Evolutionary conservation across 2,797 vertebrate genomes (phyloP), one percentile per base, ranked within the genome.

Genomic region (Mus caroli): DNA sequence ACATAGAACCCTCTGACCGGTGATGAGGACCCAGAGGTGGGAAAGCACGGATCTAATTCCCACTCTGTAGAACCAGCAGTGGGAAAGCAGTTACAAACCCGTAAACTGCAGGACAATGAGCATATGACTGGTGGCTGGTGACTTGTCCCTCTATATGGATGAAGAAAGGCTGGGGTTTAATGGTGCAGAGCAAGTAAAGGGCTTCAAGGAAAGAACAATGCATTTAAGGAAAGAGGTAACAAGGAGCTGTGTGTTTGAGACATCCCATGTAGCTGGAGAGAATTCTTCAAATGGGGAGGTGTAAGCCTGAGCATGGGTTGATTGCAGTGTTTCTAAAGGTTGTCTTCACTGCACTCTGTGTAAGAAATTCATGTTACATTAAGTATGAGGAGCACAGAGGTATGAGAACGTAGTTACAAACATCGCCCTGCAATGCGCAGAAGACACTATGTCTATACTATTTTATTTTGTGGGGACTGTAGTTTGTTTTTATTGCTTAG

Each of bases 141-240:
- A 28, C n/a, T 31, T 40, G 3, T 1, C 4, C 19, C 14, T 73
- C 7, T 58, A 13, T 19, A 20, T 50, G n/a, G 1, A 4, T 24
- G n/a, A 31, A 52, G 11, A 46, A 22, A n/a, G 31, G 7, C 54
- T 1, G 1, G 24, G 62, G 31, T 1, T 28, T 11, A 9, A 9
- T 9, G 20, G 17, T 37, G 0, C 1, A 4, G 6, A 0, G 54
- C 34, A n/a, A 14, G 31, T 54, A 89, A 31, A 40, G 40, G 19
- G 13, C 34, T 64, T 14, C 31, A 54, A 28, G 40, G 14, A 54
- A 84, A 20, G 58, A 77, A 15, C 0, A 56, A 22, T 9, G 1
- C 5, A 14, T 64, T 28, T 60, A 62, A 77, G 60, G 26, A 78
- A 12, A 0, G 43, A 31, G 12, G n/a, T 9, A 52, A 15, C 15